A percentile compares a stretch with the other conserved stretches of the same genome.
phyloP scores from a whole-genome alignment of 2,113 vertebrate genomes.

The Pseudopodoces humilis region DNA sequence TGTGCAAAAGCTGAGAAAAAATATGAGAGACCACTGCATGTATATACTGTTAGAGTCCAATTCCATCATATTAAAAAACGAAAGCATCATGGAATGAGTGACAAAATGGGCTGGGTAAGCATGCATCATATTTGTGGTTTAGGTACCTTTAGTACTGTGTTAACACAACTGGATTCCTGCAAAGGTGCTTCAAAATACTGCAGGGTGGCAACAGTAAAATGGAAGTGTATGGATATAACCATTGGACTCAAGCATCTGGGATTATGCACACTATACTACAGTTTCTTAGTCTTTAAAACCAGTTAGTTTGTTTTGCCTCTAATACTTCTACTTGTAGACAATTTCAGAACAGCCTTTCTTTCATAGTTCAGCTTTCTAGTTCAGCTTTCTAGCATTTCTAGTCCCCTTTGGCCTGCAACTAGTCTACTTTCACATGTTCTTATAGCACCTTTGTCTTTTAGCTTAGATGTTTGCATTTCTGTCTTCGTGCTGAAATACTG shows the following conservation, averaged over 20 bases:
- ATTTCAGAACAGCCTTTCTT: neutral
- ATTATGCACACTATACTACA: neutral
- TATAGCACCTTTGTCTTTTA: neutral
- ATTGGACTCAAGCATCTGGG: accelerated
- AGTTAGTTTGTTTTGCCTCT: neutral
- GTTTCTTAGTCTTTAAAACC: neutral
- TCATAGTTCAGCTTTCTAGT: neutral
- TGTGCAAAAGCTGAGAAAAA: neutral
- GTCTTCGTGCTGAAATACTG: neutral
- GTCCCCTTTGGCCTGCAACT: neutral
- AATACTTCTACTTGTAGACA: neutral
- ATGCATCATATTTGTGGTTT: neutral
- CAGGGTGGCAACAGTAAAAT: neutral
- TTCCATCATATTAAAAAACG: neutral
- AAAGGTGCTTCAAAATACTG: neutral
- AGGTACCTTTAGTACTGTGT: accelerated
- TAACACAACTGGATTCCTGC: neutral
- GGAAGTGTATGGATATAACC: neutral
- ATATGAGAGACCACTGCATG: neutral
- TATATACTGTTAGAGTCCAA: neutral
- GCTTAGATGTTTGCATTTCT: neutral
- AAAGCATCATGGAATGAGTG: neutral
- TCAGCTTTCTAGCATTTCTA: neutral
- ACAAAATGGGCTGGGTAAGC: neutral
- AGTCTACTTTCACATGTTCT: neutral